These are phyloP conservation scores for Sorex fumeus DNA, from an alignment of 2,113 vertebrate genomes.

Conservation along the genomic window DNA sequence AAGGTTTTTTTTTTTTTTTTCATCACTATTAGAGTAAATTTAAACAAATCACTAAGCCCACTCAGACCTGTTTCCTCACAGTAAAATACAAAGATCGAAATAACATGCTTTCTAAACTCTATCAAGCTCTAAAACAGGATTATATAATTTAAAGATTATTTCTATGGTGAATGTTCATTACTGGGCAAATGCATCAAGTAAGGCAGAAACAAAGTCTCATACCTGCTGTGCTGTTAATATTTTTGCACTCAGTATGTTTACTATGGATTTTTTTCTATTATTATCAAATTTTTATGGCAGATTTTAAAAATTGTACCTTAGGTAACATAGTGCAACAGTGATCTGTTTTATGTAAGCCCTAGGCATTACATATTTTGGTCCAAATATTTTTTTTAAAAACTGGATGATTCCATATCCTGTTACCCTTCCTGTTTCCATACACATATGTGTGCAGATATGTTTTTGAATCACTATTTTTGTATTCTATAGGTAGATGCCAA, in stretches of 20 bases:
- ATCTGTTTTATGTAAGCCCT: no score
- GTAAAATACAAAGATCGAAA: background rate
- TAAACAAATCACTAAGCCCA: background rate
- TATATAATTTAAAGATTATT: background rate
- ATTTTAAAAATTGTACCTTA: no score
- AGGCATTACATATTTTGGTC: no score
- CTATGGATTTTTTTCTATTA: background rate
- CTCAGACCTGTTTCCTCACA: background rate
- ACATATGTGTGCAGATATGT: no score
- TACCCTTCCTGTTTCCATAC: no score
- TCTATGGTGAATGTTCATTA: rapidly evolving
- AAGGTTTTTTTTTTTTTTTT: background rate
- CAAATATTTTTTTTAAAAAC: no score
- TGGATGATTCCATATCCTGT: no score
- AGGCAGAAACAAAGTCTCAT: background rate
- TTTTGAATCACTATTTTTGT: no score
- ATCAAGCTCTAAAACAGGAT: background rate
- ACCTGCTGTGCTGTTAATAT: background rate
- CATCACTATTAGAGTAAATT: background rate
- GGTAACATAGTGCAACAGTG: no score
- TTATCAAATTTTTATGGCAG: no score
- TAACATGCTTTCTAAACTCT: background rate
- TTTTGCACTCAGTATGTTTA: background rate
- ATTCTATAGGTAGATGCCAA: no score
- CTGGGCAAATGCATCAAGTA: background rate